Evolutionary conservation across 2,797 vertebrate species (phyloP).

Genomic region (Onychomys leucogaster): DNA sequence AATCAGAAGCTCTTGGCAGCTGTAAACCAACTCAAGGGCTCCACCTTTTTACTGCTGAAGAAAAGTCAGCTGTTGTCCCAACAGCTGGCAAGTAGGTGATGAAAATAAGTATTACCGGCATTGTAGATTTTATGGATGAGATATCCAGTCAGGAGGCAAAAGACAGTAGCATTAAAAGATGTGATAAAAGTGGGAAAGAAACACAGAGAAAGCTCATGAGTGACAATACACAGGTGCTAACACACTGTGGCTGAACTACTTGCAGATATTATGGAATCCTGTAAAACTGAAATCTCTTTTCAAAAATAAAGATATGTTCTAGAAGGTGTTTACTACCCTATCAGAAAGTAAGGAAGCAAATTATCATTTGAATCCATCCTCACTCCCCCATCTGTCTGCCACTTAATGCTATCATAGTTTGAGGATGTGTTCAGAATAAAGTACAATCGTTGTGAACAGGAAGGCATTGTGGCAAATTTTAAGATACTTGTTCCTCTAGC

Average conservation of each 20-base stretch:
- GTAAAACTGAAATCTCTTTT: not conserved
- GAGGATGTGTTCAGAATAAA: constrained; percentile 45
- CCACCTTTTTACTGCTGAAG: constrained; percentile 2
- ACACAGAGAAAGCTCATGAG: not conserved
- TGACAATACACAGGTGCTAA: not conserved
- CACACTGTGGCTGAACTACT: not conserved
- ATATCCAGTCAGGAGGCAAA: not conserved
- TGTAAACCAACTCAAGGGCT: not conserved
- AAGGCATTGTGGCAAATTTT: constrained; percentile 25
- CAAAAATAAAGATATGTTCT: not conserved
- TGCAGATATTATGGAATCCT: not conserved
- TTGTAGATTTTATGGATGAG: not conserved
- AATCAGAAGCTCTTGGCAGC: constrained; percentile 56
- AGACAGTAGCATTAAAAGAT: not conserved
- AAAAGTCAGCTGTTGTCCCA: constrained; percentile 71
- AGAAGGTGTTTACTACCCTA: not conserved
- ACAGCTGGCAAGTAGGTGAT: constrained; percentile 62
- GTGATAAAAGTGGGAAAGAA: not conserved
- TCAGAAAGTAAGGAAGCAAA: not conserved
- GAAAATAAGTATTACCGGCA: constrained; percentile 40
- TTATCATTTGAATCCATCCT: constrained; percentile 33
- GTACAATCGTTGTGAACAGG: not conserved
- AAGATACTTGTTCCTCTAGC: not conserved
- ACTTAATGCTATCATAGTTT: not conserved
- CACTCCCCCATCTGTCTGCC: not conserved